A percentile compares a stretch with the other conserved stretches of the same genome.
phyloP scores from a whole-genome alignment of 2,888 invertebrate genomes.

The Acleris laterana region DNA sequence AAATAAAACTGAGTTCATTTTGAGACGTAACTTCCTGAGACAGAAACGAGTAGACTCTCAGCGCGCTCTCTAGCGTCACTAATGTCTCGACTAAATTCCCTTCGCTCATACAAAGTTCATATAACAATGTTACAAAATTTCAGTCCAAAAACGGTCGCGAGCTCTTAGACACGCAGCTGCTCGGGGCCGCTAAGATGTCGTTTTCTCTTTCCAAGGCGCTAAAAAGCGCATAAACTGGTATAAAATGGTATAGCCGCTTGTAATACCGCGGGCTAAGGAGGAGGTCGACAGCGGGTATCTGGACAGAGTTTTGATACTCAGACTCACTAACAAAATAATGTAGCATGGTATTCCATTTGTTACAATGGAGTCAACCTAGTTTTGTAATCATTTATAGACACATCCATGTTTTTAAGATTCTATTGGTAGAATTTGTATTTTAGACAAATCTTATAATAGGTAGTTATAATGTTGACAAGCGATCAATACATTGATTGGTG shows the following conservation, averaged over 20 bases:
- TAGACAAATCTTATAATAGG: too few relatives aligned
- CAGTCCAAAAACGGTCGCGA: constrained; percentile 41
- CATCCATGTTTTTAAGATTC: too few relatives aligned
- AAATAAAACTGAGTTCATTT: constrained; percentile 27
- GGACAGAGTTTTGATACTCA: too few relatives aligned
- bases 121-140: constrained; percentile 44
- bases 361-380: too few relatives aligned
- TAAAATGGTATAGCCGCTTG: constrained; percentile 71
- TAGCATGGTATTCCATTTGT: too few relatives aligned
- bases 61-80: constrained; percentile 6
- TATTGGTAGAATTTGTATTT: too few relatives aligned
- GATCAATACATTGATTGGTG: too few relatives aligned
- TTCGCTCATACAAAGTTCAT: constrained; percentile 32
- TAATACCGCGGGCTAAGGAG: constrained; percentile 47
- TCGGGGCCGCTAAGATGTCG: constrained; percentile 56
- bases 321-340: too few relatives aligned
- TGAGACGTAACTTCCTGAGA: constrained; percentile 3
- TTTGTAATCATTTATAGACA: too few relatives aligned
- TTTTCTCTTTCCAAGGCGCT: constrained; percentile 70
- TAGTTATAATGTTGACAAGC: too few relatives aligned
- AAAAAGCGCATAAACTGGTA: constrained; percentile 78
- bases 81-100: constrained; percentile 17
- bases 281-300: constrained; percentile 39
- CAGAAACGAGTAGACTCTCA: constrained; percentile 15
- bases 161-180: constrained; percentile 54